Evolutionary conservation across 1,140 invertebrate genomes (phyloP), one percentile per base, ranked within the genome.

Genomic region (Scaptomyza graminum): DNA sequence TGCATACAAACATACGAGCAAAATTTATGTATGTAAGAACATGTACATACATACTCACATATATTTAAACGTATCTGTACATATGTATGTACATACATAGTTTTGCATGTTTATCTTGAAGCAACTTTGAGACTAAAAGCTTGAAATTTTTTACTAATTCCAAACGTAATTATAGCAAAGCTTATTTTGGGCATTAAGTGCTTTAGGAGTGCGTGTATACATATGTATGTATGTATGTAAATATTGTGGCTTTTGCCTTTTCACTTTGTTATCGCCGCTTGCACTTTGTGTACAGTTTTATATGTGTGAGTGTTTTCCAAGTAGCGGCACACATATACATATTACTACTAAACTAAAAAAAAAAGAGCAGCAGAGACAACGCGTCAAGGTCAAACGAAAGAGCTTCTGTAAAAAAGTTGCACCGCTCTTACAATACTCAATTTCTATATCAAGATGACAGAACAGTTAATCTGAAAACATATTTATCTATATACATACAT

Each of bases 321-420:
- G 8, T 52, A 11, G 44, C 15, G 16, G 39, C 47, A 49, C 6
- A 49, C 47, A 49, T n/a, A 49, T 31, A 25, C n/a, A n/a, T 12
- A 25, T 7, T 49, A 12, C n/a, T n/a, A n/a, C n/a, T 22, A 2
- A 0, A 22, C 12, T 25, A 0, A n/a, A 44, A 13, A 12, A 6
- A 46, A 43, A 46, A 46, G 41, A 22, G 41, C 55, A 57, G 41
- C 25, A 31, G 55, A n/a, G n/a, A n/a, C n/a, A n/a, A n/a, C 13
- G 55, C 13, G 41, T 57, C 41, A 57, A 57, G 41, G 55, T 57
- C 55, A 57, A 46, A 9, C 41, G 46, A 57, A 57, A 31, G 9
- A 44, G 18, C 44, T 22, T 28, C 9, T 18, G 28, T 18, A 31
- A 43, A n/a, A 7, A 44, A 15, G 1, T 43, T 56, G 41, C 41